Conservation (phyloP, 2,888 invertebrate genomes). For the Caenorhabditis panamensis region DNA sequence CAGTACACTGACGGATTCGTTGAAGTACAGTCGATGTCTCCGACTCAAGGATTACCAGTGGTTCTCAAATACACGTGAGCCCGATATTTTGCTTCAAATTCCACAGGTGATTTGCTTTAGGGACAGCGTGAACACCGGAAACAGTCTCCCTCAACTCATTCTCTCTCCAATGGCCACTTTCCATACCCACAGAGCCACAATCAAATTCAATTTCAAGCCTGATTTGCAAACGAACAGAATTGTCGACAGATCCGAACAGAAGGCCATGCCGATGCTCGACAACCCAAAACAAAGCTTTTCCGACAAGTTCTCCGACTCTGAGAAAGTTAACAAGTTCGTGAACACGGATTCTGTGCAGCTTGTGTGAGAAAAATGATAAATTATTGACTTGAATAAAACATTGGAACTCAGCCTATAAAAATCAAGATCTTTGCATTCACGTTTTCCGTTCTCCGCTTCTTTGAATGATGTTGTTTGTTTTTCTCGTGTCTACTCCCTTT, state of each 20-base stretch:
- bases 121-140: constrained; percentile 9
- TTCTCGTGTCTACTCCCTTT: constrained; percentile 11
- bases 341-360: no score
- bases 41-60: constrained; percentile 18
- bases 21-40: constrained; percentile 31
- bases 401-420: neutral
- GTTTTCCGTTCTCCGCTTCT: neutral
- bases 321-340: no score
- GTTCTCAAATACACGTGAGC: constrained; percentile 32
- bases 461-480: constrained; percentile 18
- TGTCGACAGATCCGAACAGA: no score
- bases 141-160: constrained; percentile 36
- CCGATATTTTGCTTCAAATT: no score
- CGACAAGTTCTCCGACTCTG: no score
- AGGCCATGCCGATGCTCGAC: no score
- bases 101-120: constrained; percentile 5
- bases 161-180: constrained; percentile 41
- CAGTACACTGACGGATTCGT: constrained; percentile 21
- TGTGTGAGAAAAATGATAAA: no score
- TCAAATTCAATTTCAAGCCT: neutral
- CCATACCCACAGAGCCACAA: constrained; percentile 6
- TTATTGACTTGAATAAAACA: no score
- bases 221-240: neutral
- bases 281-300: no score
- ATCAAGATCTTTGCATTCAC: neutral